Percentiles rank a stretch among this genome's conserved stretches.
Evolutionary conservation across 2,797 vertebrate species (phyloP).

Genomic region (Selene dorsalis): DNA sequence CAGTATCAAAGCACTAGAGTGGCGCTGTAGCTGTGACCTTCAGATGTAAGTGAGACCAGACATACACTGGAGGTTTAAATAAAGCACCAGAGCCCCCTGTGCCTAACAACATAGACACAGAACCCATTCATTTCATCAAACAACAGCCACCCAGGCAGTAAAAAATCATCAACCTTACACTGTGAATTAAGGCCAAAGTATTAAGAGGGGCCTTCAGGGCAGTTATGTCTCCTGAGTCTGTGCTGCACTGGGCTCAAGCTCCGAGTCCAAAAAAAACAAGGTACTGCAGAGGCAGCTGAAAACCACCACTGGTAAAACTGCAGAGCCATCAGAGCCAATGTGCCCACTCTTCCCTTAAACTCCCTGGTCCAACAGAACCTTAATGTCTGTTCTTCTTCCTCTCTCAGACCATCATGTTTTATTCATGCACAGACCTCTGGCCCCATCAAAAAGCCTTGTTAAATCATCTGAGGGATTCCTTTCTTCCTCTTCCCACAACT

Average conservation of each 20-base stretch:
- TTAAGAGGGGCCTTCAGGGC: constrained; percentile 48
- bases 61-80: constrained; percentile 56
- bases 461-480: constrained; percentile 79
- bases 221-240: constrained; percentile 46
- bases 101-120: constrained; percentile 44
- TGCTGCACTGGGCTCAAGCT: constrained; percentile 33
- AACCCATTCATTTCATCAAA: constrained; percentile 61
- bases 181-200: constrained; percentile 57
- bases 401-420: constrained; percentile 68
- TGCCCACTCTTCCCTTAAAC: constrained; percentile 58
- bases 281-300: constrained; percentile 24
- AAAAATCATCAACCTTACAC: constrained; percentile 60
- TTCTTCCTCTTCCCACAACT: constrained; percentile 70
- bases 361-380: constrained; percentile 56
- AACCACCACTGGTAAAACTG: constrained; percentile 42
- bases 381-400: constrained; percentile 64
- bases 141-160: constrained; percentile 46
- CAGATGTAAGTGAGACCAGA: constrained; percentile 59
- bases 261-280: constrained; percentile 29
- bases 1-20: constrained; percentile 47
- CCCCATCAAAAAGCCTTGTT: constrained; percentile 79
- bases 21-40: constrained; percentile 70
- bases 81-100: constrained; percentile 23
- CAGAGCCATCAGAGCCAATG: constrained; percentile 56
- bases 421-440: constrained; percentile 82